Evolutionary conservation across 2,113 vertebrate genomes (phyloP).

Genomic region (Muscicapa adusta): DNA sequence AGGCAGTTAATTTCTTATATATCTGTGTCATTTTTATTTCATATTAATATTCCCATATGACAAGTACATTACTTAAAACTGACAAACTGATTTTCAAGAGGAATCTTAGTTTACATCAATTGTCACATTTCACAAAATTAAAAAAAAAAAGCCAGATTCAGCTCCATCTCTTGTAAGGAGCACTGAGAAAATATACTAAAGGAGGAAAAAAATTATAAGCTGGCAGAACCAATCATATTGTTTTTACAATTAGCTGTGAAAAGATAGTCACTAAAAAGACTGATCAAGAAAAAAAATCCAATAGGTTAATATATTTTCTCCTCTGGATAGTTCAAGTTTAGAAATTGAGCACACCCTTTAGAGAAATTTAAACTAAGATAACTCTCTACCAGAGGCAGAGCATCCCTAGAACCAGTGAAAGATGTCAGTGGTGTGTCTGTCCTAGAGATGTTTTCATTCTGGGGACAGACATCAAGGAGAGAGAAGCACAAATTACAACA

Average conservation of each 20-base stretch:
- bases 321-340: background rate
- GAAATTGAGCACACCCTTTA: background rate
- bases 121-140: constrained; percentile 10
- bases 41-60: constrained; percentile 51
- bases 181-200: background rate
- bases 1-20: constrained; percentile 37
- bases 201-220: background rate
- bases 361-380: background rate
- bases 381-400: background rate
- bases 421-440: background rate
- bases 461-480: background rate
- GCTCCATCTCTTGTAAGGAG: background rate
- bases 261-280: background rate
- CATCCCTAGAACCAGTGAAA: background rate
- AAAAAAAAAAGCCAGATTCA: background rate
- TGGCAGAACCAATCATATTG: background rate
- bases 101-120: constrained; percentile 38
- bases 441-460: background rate
- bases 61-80: constrained; percentile 37
- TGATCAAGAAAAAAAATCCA: background rate
- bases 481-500: background rate
- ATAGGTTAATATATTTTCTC: background rate
- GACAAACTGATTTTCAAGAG: constrained; percentile 51
- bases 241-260: background rate
- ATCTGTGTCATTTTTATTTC: constrained; percentile 45